Evolutionary conservation across 2,113 vertebrate genomes (phyloP).

Genomic region (Mirza zaza): DNA sequence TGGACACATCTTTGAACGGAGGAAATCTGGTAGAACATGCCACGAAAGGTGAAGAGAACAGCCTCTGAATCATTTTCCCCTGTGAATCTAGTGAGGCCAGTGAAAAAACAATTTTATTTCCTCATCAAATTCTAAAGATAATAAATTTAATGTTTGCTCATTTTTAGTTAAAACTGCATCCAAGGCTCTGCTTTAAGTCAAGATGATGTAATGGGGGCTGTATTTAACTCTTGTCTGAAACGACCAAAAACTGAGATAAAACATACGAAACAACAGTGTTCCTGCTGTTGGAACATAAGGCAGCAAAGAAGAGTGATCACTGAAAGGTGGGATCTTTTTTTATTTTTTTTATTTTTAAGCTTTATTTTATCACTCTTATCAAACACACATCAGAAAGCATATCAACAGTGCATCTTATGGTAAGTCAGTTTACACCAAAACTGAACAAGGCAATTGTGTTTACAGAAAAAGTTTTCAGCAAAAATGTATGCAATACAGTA

Average conservation of each 20-base stretch:
- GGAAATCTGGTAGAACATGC: background rate
- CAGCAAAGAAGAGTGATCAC: background rate
- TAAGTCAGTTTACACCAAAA: constrained; percentile 73
- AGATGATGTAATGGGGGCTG: background rate
- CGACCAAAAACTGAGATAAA: background rate
- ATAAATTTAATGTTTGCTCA: background rate
- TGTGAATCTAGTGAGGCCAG: background rate
- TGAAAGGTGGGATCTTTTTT: too few relatives aligned
- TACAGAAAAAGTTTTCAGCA: constrained; percentile 70
- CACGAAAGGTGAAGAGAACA: background rate
- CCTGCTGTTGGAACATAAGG: background rate
- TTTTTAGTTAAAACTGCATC: background rate
- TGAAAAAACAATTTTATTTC: background rate
- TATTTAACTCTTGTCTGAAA: background rate
- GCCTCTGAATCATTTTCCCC: background rate
- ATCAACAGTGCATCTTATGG: constrained; percentile 70
- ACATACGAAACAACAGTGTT: background rate
- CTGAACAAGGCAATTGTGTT: constrained; percentile 77
- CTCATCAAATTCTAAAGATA: background rate
- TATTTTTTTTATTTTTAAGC: constrained; percentile 63
- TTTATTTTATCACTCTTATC: constrained; percentile 76
- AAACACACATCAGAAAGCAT: constrained; percentile 73
- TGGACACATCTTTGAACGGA: background rate
- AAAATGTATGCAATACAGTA: constrained; percentile 61
- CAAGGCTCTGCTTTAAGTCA: background rate